Conservation (phyloP, 1,140 invertebrate species). For the Drosophila bifasciata region DNA sequence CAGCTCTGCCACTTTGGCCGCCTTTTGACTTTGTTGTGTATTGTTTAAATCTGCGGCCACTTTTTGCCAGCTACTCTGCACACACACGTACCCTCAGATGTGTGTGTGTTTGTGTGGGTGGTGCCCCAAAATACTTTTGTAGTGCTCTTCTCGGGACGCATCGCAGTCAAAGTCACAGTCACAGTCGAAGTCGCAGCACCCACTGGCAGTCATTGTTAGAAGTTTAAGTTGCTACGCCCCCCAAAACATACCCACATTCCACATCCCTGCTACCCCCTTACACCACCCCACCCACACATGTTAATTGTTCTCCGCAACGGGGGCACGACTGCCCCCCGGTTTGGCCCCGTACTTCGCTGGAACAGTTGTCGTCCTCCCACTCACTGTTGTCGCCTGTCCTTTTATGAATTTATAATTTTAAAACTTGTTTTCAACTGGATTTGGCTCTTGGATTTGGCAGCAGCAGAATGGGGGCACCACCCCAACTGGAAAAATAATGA, state of each 20-base stretch:
- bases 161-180: conserved; percentile 1
- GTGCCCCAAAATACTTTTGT: conserved; percentile 37
- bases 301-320: conserved; percentile 58
- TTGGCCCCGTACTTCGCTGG: not conserved
- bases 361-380: conserved; percentile 1
- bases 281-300: conserved; percentile 39
- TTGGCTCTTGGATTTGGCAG: conserved; percentile 53
- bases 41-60: conserved; percentile 49
- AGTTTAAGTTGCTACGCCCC: conserved; percentile 26
- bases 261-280: not conserved
- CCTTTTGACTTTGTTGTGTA: conserved; percentile 27
- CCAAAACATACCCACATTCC: not conserved
- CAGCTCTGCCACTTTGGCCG: conserved; percentile 21
- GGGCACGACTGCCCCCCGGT: conserved; percentile 1
- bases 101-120: conserved; percentile 15
- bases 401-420: conserved; percentile 77
- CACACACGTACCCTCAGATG: no score
- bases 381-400: conserved; percentile 1
- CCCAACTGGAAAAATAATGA: conserved; percentile 49
- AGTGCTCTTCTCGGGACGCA: conserved; percentile 2
- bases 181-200: not conserved
- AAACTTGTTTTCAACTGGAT: conserved; percentile 62
- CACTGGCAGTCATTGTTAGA: conserved; percentile 15
- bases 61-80: conserved; percentile 27
- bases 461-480: conserved; percentile 37